Conservation (phyloP, 2,888 invertebrate species). For the Drosophila neotestacea region DNA sequence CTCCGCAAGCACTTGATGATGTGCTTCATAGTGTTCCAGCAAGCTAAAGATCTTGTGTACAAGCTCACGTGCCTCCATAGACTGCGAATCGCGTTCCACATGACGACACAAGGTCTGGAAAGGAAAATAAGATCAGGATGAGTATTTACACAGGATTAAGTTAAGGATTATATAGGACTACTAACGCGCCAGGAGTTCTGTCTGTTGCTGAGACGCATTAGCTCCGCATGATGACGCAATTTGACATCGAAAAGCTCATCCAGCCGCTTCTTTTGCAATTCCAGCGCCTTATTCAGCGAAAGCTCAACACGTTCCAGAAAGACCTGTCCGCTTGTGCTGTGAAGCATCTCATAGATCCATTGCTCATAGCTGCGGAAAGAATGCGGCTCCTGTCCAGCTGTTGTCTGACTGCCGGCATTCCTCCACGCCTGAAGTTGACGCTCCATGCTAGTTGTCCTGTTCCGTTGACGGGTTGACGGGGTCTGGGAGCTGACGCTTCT, state of each 20-base stretch:
- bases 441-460: slow-evolving; percentile 9
- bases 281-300: slow-evolving; percentile 78
- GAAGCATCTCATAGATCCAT: slow-evolving; percentile 84
- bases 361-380: slow-evolving; percentile 73
- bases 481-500: slow-evolving; percentile 25
- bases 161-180: not conserved
- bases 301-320: slow-evolving; percentile 83
- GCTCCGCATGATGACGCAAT: slow-evolving; percentile 78
- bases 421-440: not conserved
- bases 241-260: slow-evolving; percentile 74
- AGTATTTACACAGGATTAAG: not conserved
- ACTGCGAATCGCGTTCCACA: slow-evolving; percentile 56
- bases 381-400: not conserved
- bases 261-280: slow-evolving; percentile 77
- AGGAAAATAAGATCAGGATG: too few relatives aligned
- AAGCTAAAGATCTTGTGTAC: slow-evolving; percentile 77
- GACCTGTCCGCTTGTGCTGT: slow-evolving; percentile 78
- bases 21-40: slow-evolving; percentile 77
- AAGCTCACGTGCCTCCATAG: slow-evolving; percentile 49
- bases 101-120: slow-evolving; percentile 67
- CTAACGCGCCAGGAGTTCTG: slow-evolving; percentile 81
- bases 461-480: not conserved
- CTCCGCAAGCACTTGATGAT: slow-evolving; percentile 73
- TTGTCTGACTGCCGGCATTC: slow-evolving; percentile 21
- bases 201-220: slow-evolving; percentile 78